phyloP scores from a whole-genome alignment of 2,888 invertebrate species.

The Torymus tubicola region DNA sequence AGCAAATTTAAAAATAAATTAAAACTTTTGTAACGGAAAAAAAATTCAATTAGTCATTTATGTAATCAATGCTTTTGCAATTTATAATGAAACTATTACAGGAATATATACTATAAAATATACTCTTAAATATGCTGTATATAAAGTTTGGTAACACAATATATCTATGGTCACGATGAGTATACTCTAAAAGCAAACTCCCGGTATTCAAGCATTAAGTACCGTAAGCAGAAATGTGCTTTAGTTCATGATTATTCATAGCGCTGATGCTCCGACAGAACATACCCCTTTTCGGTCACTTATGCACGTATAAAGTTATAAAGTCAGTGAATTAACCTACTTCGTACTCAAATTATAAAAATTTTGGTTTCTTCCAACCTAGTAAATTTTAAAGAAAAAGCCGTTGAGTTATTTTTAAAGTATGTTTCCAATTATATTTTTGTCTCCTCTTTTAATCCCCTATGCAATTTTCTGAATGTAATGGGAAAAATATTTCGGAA shows the following conservation, averaged over 20 bases:
- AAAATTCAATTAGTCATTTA: neutral
- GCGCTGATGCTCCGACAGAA: neutral
- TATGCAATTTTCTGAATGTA: no score
- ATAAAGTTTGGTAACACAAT: neutral
- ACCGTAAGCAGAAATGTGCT: constrained; percentile 18
- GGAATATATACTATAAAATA: constrained; percentile 1
- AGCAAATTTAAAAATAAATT: no score
- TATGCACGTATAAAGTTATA: neutral
- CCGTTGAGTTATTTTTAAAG: no score
- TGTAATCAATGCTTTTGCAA: neutral
- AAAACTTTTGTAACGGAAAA: no score
- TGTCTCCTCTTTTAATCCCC: no score
- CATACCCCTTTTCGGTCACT: neutral
- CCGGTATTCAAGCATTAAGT: constrained; percentile 28
- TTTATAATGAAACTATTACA: constrained; percentile 13
- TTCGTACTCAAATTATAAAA: no score
- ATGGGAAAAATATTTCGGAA: no score
- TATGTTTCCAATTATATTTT: no score
- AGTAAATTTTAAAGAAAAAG: no score
- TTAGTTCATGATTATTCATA: constrained; percentile 39
- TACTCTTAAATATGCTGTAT: constrained; percentile 3
- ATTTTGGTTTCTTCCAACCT: no score
- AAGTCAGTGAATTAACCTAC: no score
- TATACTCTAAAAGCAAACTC: constrained; percentile 33
- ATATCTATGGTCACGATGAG: constrained; percentile 5